phyloP scores from a whole-genome alignment of 2,888 invertebrate genomes.

The Synergus laeviventris region DNA sequence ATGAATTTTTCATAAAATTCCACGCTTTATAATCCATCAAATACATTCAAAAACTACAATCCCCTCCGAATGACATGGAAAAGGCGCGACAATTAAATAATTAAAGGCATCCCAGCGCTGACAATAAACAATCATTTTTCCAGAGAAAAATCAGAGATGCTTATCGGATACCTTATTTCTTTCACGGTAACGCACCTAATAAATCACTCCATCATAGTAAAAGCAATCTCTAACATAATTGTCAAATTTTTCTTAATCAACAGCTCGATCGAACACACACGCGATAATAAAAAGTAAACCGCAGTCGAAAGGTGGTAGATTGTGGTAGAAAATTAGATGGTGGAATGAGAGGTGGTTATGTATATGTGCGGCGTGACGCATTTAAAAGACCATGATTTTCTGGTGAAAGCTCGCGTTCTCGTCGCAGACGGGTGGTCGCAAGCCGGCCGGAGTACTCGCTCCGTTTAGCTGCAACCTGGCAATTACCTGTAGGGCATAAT shows the following conservation, averaged over 20 bases:
- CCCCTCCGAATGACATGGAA: too few relatives aligned
- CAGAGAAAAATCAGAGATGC: not conserved
- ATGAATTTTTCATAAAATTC: too few relatives aligned
- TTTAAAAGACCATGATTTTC: constrained; percentile 69
- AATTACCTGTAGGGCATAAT: constrained; percentile 75
- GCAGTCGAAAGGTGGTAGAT: constrained; percentile 26
- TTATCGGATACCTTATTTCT: not conserved
- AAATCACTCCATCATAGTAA: constrained; percentile 35
- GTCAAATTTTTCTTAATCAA: constrained; percentile 22
- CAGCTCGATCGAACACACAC: constrained; percentile 9
- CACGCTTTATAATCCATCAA: too few relatives aligned
- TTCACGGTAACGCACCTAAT: not conserved
- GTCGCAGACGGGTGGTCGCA: constrained; percentile 53
- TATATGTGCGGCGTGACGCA: constrained; percentile 61
- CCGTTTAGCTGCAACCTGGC: constrained; percentile 72
- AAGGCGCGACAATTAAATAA: not conserved
- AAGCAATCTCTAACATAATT: constrained; percentile 25
- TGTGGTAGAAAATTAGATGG: constrained; percentile 41
- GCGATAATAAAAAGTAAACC: constrained; percentile 10
- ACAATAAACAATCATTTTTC: not conserved
- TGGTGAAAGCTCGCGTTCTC: constrained; percentile 66
- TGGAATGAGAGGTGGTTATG: constrained; percentile 37
- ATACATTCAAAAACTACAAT: too few relatives aligned
- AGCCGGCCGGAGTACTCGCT: constrained; percentile 61
- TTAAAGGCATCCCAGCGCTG: not conserved